Conservation (phyloP, 2,113 vertebrate species). For the Aldabrachelys gigantea region DNA sequence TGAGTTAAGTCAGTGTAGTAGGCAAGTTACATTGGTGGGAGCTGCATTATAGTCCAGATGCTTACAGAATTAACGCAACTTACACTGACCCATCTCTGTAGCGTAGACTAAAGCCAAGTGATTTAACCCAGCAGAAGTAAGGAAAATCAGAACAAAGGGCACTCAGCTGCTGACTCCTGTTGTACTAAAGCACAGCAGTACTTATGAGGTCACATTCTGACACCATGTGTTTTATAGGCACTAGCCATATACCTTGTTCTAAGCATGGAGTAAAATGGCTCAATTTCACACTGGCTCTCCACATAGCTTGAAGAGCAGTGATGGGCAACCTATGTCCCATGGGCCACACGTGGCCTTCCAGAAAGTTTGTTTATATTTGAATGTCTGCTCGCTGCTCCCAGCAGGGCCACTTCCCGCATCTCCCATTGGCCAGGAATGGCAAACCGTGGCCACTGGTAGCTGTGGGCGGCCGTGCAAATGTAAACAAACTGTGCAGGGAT, state of each 20-base stretch:
- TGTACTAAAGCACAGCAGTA: not conserved
- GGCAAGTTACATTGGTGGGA: no score
- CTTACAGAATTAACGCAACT: not conserved
- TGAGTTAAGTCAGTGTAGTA: no score
- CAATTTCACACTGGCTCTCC: not conserved
- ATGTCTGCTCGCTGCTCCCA: no score
- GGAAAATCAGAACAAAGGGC: not conserved
- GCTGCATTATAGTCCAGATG: no score
- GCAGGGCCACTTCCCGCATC: no score
- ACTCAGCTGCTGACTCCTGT: not conserved
- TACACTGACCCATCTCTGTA: not conserved
- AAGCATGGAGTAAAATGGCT: not conserved
- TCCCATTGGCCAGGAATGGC: no score
- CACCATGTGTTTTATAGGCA: not conserved
- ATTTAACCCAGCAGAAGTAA: not conserved
- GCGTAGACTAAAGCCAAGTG: not conserved
- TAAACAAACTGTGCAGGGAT: no score
- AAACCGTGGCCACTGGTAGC: no score
- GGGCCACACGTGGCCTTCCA: no score
- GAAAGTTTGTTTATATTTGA: no score
- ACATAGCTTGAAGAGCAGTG: not conserved
- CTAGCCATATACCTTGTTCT: not conserved
- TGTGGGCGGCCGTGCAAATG: no score
- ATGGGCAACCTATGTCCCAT: not conserved
- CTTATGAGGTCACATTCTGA: not conserved